These are phyloP conservation scores for Gymnoscelis rufifasciata DNA, from an alignment of 2,888 invertebrate genomes.

Conservation along the genomic window DNA sequence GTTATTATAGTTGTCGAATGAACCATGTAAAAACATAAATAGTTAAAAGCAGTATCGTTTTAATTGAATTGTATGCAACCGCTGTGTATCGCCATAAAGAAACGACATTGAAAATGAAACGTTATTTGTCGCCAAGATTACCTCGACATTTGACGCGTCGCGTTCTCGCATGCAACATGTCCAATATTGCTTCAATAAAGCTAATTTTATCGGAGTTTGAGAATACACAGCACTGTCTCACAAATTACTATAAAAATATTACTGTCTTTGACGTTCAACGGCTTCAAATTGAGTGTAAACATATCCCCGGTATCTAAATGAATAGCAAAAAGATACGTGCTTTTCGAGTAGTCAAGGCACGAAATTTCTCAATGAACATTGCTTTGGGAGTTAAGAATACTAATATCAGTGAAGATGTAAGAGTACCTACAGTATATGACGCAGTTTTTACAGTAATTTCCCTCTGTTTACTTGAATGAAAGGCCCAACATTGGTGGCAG, in stretches of 20 bases:
- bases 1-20: too few species aligned
- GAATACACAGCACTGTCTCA: slow-evolving; percentile 13
- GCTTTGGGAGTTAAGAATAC: too few species aligned
- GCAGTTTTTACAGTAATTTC: too few species aligned
- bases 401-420: too few species aligned
- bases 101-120: not conserved
- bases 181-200: slow-evolving; percentile 4
- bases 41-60: not conserved
- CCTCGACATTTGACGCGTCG: slow-evolving; percentile 21
- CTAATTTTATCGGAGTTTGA: slow-evolving; percentile 22
- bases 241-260: slow-evolving; percentile 11
- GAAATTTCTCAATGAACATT: too few species aligned
- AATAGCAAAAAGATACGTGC: too few species aligned
- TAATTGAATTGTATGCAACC: slow-evolving; percentile 1
- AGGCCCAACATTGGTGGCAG: too few species aligned
- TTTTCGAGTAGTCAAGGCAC: too few species aligned
- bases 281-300: not conserved
- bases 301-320: too few species aligned
- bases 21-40: too few species aligned
- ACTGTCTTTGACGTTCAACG: not conserved
- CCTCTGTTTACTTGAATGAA: too few species aligned
- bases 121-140: slow-evolving; percentile 18
- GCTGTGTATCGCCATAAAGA: not conserved
- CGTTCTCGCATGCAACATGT: slow-evolving; percentile 22
- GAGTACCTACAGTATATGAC: too few species aligned